Base-by-base conservation (phyloP, 2,888 invertebrate genomes). In the Pandemis heparana region DNA sequence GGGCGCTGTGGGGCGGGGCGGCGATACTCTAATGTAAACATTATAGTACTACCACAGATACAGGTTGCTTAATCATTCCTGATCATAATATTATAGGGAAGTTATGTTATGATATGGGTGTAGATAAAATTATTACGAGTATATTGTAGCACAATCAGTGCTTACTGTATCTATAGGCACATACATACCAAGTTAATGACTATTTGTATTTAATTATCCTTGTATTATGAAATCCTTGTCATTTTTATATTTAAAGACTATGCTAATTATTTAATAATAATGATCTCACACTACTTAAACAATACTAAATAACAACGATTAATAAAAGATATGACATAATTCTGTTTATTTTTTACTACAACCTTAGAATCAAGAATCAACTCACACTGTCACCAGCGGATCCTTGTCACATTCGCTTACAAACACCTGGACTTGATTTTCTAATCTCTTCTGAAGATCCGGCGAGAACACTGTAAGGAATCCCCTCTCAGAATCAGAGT, bases 401-500 rank as follows among this genome's bases (percentile, higher is more conserved):
- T 98, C 98, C 79, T 89, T 94, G 89, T 98, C 98, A 59, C 89
- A 86, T 82, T 95, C 87, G 9, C 98, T 98, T 38, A 98, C 95
- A 75, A 96, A 79, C 9, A 98, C 95, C 77, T 95, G 87, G 10
- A 97, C 95, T 71, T 95, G 85, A 74, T 95, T 92, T 1, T 95
- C 88, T 73, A 95, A 81, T 79, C 84, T 80, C 75, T 78, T 78
- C 64, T 83, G 79, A 76, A 95, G 85, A 77, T 92, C 79, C 0
- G 81, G 76, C 23, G 90, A 85, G 77, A 98, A 97, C 10, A 89
- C 89, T 56, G 90, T 92, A 6, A 99, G 92, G 86, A 96, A 99
- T 6, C 99, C 98, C 76, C 99, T 95, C 89, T 99, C 99, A 0
- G 98, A 98, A 91, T 99, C 98, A 53, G 97, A 98, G 89, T 99